Percentiles rank a stretch among this genome's conserved stretches.
Evolutionary conservation across 2,113 vertebrate genomes (phyloP).

Genomic region (Melanerpes formicivorus): DNA sequence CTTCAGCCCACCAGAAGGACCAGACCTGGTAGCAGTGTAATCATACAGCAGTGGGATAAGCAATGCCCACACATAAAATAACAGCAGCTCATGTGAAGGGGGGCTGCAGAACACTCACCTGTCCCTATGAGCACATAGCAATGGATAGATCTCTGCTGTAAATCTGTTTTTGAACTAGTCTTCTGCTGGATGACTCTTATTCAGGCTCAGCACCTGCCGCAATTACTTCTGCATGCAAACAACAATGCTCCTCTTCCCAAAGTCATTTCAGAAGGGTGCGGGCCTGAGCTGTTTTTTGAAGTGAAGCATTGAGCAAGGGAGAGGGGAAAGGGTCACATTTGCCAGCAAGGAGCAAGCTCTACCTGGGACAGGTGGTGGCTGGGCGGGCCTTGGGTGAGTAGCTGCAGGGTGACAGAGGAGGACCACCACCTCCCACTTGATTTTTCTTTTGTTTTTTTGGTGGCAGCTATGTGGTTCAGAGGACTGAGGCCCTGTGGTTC

Average conservation of each 20-base stretch:
- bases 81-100: neutral
- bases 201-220: too few relatives aligned
- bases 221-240: neutral
- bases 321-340: fast-evolving
- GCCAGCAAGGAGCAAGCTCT: neutral
- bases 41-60: neutral
- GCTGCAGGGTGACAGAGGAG: neutral
- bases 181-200: fast-evolving
- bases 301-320: neutral
- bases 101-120: neutral
- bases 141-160: fast-evolving
- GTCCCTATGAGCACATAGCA: fast-evolving
- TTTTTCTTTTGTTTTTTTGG: neutral
- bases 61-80: neutral
- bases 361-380: fast-evolving
- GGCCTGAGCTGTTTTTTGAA: fast-evolving
- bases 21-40: neutral
- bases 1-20: neutral
- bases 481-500: fast-evolving
- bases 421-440: fast-evolving
- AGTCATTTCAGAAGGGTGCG: neutral
- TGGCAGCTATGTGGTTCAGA: fast-evolving
- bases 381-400: fast-evolving
- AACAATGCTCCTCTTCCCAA: fast-evolving
- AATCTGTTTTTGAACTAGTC: neutral